These are phyloP conservation scores for Chloroclystis v-ata DNA, from an alignment of 2,888 invertebrate species.

Conservation along the genomic window DNA sequence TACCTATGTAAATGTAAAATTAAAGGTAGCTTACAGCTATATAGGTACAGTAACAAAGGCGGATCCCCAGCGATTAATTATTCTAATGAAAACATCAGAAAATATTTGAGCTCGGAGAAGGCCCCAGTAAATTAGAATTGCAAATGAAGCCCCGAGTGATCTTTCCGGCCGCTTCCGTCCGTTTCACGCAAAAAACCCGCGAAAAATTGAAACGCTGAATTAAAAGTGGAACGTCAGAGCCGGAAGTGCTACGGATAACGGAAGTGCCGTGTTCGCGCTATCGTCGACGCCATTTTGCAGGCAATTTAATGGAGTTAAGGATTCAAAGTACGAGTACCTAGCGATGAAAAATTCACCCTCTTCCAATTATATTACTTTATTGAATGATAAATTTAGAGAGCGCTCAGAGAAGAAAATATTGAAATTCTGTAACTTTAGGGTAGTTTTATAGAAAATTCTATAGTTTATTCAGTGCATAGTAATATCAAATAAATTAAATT, in stretches of 20 bases:
- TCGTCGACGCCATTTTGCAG: background rate
- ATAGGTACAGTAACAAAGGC: too few species aligned
- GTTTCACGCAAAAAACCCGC: conserved; percentile 38
- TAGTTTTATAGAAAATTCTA: too few species aligned
- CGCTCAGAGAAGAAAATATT: too few species aligned
- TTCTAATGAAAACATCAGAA: conserved; percentile 18
- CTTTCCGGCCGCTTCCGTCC: conserved; percentile 57
- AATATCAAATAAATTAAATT: too few species aligned
- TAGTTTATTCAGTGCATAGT: too few species aligned
- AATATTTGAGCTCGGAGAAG: conserved; percentile 10
- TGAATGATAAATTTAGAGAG: background rate
- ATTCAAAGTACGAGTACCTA: too few species aligned
- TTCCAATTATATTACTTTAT: background rate
- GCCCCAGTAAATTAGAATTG: conserved; percentile 30
- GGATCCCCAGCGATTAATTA: background rate
- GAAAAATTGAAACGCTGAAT: conserved; percentile 39
- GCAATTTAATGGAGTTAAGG: background rate
- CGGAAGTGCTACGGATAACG: conserved; percentile 42
- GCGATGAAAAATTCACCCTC: too few species aligned
- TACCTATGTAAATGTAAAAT: too few species aligned
- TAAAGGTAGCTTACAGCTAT: too few species aligned
- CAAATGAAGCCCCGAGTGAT: conserved; percentile 46
- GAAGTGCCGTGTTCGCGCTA: conserved; percentile 21
- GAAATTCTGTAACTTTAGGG: too few species aligned
- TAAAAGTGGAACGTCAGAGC: conserved; percentile 43